Evolutionary conservation across 2,888 invertebrate genomes (phyloP).

Genomic region (Campaea margaritaria): DNA sequence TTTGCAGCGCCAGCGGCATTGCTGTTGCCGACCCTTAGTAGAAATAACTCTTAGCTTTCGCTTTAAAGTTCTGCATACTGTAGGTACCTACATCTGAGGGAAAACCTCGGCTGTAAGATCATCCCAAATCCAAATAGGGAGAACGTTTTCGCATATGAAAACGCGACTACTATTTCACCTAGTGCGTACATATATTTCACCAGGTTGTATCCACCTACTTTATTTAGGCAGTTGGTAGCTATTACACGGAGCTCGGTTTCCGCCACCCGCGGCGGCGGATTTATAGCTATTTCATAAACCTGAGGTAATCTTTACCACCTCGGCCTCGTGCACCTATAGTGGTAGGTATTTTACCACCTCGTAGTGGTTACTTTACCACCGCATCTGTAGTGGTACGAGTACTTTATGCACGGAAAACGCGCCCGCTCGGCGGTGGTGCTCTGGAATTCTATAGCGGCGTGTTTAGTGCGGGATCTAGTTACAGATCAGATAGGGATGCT

Average conservation of each 20-base stretch:
- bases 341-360: neutral
- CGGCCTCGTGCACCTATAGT: conserved; percentile 12
- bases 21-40: no score
- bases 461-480: no score
- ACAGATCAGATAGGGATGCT: no score
- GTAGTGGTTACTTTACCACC: neutral
- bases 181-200: conserved; percentile 11
- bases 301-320: conserved; percentile 31
- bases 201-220: conserved; percentile 2
- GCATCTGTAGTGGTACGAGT: neutral
- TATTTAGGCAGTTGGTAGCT: conserved; percentile 10
- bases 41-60: no score
- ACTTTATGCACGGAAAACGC: no score
- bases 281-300: conserved; percentile 29
- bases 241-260: conserved; percentile 21
- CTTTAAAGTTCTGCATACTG: no score
- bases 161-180: conserved; percentile 2
- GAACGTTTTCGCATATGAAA: neutral
- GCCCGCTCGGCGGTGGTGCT: no score
- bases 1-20: no score
- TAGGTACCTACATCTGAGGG: no score
- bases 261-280: conserved; percentile 23
- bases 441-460: no score
- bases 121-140: no score
- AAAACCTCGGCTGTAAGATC: no score